phyloP scores from a whole-genome alignment of 2,113 vertebrate genomes.

The Xyrauchen texanus region DNA sequence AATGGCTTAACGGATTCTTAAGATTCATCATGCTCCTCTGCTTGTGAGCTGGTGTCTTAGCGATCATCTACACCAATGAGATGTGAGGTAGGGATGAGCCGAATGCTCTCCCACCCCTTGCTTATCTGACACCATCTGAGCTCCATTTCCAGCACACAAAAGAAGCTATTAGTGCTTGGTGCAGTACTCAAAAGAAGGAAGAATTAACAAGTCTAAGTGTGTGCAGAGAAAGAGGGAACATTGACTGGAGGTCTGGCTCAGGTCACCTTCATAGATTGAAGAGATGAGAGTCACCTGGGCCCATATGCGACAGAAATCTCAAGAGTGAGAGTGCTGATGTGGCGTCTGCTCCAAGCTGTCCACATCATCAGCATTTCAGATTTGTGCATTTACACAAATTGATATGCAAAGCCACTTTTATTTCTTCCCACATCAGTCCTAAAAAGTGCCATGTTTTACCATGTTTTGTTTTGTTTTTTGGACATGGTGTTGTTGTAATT shows the following conservation, averaged over 20 bases:
- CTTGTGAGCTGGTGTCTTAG: constrained; percentile 18
- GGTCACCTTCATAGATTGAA: constrained; percentile 37
- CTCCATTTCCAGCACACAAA: constrained; percentile 61
- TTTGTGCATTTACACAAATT: constrained; percentile 22
- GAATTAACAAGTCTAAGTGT: constrained; percentile 33
- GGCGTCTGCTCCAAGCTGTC: neutral
- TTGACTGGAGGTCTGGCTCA: constrained; percentile 5
- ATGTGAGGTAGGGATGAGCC: constrained; percentile 26
- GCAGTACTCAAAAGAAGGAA: constrained; percentile 18
- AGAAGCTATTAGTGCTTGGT: constrained; percentile 61
- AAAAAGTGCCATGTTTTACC: too few species aligned
- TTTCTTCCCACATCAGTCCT: neutral
- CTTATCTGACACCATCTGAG: constrained; percentile 49
- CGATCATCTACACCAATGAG: constrained; percentile 30
- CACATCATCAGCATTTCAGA: constrained; percentile 13
- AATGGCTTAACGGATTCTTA: neutral
- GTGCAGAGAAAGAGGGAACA: neutral
- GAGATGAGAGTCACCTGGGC: constrained; percentile 20
- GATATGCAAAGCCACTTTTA: neutral
- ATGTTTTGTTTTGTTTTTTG: too few species aligned
- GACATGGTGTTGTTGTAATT: neutral
- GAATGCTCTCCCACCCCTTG: constrained; percentile 36
- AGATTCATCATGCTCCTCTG: constrained; percentile 7
- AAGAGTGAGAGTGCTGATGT: neutral
- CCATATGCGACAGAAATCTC: constrained; percentile 10